Base-by-base conservation (phyloP, 2,797 vertebrate genomes). In the Arnoldichthys spilopterus region DNA sequence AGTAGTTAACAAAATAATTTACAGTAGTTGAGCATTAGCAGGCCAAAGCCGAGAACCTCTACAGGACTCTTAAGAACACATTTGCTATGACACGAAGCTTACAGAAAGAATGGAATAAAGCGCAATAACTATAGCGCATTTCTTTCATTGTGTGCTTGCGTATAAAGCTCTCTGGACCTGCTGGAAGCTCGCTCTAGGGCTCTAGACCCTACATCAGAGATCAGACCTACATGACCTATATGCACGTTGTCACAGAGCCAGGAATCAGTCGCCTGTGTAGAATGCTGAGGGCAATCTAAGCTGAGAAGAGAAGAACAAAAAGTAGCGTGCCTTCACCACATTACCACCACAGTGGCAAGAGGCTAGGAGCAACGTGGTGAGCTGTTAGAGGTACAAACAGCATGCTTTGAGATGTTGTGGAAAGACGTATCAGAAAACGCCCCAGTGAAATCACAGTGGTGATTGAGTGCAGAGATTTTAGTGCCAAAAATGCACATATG, bases 401-500 rank as follows among this genome's bases (percentile, higher is more conserved):
- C 51, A 58, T 58, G 59, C 37, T 26, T n/a, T 54, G 54, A 67
- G 28, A 63, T 77, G 53, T 11, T 80, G 51, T 20, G 34, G 53
- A 64, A 74, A 69, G 22, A 47, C 74, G 53, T 30, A 74, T 71
- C 40, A 5, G 26, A 74, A 75, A 78, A 37, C 47, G 75, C 66
- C 62, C 34, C 63, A 66, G 54, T 78, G 73, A 47, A 80, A 61
- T 64, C 61, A 72, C 45, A 76, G 74, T 59, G 32, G 28, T 76
- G 56, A 32, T 40, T 66, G 64, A 66, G 26, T 40, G 45, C 78
- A 56, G 16, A 72, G 2, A 63, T 69, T 63, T 20, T 61, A 20
- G 26, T 81, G 83, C 83, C 64, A 62, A 24, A 72, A 82, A 83
- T 72, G 51, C 72, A 79, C 80, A 84, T 85, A 85, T 87, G 83